Base-by-base conservation (phyloP, 2,113 vertebrate genomes). In the Halcyon senegalensis region DNA sequence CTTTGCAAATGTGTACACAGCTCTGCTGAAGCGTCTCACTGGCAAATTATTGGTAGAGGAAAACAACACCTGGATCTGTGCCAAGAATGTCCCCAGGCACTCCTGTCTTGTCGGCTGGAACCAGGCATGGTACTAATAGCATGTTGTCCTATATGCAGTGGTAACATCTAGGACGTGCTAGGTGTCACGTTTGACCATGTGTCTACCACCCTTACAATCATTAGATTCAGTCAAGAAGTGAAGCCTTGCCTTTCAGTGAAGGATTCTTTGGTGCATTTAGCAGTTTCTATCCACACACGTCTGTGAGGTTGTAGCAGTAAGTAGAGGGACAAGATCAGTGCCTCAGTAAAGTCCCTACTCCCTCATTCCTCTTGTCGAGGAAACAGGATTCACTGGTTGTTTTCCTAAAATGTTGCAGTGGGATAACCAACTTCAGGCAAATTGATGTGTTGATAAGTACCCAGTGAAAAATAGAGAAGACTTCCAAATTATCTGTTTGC, bases 171-270 rank as follows among this genome's bases (percentile, higher is more conserved):
- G 35, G 11, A 39, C 12, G 5, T 53, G 13, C 20, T 14, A 16
- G 8, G 6, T 55, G 31, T 67, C 13, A n/a, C 10, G 1, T 66
- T 20, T 70, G 13, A 78, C 7, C 19, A 15, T 11, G 3, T 48
- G 6, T n/a, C 51, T 72, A 58, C 43, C 7, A 27, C 41, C 44
- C 1, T 1, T 1, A 0, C 23, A 28, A 62, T 56, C 1, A 3
- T 59, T 41, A 44, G 25, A 59, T 70, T 77, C 2, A 0, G 7
- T 35, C 1, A 2, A 70, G 37, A 13, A 77, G 28, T 3, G 5
- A 58, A 84, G 35, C 30, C 33, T 67, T 56, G 24, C 16, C 87
- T 78, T 84, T 84, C 2, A 1, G 20, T 63, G 23, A 44, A 69
- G 13, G 43, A 39, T 72, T 77, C 20, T n/a, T 44, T 27, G 27